A percentile compares a stretch with the other conserved stretches of the same genome.
These are phyloP conservation scores for Himalopsyche kuldschensis DNA, from an alignment of 2,888 invertebrate genomes.

Conservation along the genomic window DNA sequence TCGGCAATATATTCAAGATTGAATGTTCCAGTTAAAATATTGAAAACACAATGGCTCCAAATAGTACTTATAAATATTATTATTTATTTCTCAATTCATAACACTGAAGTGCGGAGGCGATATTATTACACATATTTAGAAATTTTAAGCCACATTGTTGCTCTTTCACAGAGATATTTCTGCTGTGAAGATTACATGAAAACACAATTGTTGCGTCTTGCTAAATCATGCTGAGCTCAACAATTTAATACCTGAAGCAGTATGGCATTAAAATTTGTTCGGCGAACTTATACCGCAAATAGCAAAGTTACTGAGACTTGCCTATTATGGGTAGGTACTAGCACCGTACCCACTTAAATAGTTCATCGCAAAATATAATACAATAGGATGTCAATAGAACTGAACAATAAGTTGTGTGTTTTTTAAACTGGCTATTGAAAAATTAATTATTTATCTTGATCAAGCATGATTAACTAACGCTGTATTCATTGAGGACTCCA, in stretches of 20 bases:
- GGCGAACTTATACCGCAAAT: background rate
- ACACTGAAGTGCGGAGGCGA: too few species aligned
- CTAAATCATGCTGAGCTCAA: background rate
- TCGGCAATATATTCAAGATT: too few species aligned
- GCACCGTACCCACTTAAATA: background rate
- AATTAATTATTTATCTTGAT: background rate
- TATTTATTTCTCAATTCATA: too few species aligned
- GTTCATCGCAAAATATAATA: background rate
- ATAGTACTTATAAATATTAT: too few species aligned
- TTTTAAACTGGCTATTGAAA: background rate
- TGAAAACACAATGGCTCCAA: too few species aligned
- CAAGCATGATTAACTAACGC: too few species aligned
- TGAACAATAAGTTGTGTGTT: background rate
- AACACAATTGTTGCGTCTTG: background rate
- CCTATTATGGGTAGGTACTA: background rate
- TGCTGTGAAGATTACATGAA: background rate
- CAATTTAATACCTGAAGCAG: background rate
- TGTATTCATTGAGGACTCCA: too few species aligned
- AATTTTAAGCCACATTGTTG: background rate
- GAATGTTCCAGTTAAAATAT: too few species aligned
- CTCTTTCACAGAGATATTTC: background rate
- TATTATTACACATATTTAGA: too few species aligned
- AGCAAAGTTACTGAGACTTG: background rate
- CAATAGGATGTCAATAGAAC: background rate
- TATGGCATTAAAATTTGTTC: background rate